Conservation (phyloP, 2,888 invertebrate species). For the Hirtodrosophila cameraria region DNA sequence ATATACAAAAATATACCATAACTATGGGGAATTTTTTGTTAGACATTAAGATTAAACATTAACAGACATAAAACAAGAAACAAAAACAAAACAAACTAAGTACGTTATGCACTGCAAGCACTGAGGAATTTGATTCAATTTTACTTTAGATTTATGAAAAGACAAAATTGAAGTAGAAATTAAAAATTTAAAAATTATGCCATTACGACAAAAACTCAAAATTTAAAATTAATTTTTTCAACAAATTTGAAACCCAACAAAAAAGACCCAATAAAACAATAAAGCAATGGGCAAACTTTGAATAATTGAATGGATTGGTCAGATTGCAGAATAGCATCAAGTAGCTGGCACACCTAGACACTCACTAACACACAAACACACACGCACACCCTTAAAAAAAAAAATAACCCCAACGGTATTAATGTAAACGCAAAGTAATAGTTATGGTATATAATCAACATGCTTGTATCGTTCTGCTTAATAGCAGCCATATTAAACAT, state of each 20-base stretch:
- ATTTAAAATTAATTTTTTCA: conserved; percentile 23
- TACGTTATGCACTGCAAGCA: conserved; percentile 84
- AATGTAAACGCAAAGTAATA: not conserved
- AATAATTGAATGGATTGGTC: conserved; percentile 36
- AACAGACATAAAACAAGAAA: conserved; percentile 41
- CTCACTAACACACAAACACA: conserved; percentile 1
- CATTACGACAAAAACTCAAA: conserved; percentile 46
- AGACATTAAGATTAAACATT: conserved; percentile 46
- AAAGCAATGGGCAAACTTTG: conserved; percentile 45
- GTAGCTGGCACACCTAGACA: conserved; percentile 25
- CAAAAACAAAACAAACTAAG: conserved; percentile 46
- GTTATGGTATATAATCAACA: not conserved
- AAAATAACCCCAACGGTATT: conserved; percentile 1
- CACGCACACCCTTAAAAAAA: not conserved
- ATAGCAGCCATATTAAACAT: not conserved
- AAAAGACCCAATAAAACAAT: conserved; percentile 12
- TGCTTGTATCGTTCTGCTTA: conserved; percentile 13
- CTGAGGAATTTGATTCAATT: conserved; percentile 85
- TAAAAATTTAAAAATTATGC: conserved; percentile 52
- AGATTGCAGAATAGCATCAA: conserved; percentile 32
- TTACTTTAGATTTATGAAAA: conserved; percentile 72
- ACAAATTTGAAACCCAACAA: conserved; percentile 15
- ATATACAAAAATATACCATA: conserved; percentile 30
- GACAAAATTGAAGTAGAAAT: conserved; percentile 58
- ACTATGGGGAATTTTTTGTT: too few relatives aligned